A percentile compares a stretch with the other conserved stretches of the same genome.
phyloP scores from a whole-genome alignment of 2,113 vertebrate genomes.

The Carassius carassius region DNA sequence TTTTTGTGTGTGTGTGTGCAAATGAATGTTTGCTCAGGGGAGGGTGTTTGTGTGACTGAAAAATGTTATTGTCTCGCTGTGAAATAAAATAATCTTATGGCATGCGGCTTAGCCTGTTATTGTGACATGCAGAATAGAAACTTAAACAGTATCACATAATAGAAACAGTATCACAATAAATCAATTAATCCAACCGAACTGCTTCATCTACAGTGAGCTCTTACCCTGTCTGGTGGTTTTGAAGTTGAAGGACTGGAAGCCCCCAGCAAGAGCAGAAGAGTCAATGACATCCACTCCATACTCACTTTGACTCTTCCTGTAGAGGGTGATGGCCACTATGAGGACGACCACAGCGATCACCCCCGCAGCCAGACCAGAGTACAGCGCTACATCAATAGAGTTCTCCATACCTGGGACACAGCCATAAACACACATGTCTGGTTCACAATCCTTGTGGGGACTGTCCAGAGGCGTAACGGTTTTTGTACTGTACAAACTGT shows the following conservation, averaged over 20 bases:
- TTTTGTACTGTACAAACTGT: no score
- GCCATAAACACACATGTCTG: neutral
- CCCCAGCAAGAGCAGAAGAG: conserved; percentile 89
- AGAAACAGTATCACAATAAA: neutral
- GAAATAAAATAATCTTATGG: neutral
- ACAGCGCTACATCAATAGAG: conserved; percentile 89
- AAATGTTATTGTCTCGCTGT: neutral
- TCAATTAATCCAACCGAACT: neutral
- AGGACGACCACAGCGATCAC: conserved; percentile 87
- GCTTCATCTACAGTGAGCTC: conserved; percentile 8
- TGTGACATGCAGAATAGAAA: neutral
- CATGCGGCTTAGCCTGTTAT: neutral
- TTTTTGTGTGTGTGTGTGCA: conserved; percentile 46
- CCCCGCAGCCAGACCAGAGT: conserved; percentile 90
- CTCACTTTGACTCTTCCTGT: conserved; percentile 93
- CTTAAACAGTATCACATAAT: no score
- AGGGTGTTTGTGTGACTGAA: conserved; percentile 5
- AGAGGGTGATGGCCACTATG: conserved; percentile 86
- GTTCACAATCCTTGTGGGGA: no score
- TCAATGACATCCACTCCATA: conserved; percentile 72
- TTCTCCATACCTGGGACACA: conserved; percentile 82
- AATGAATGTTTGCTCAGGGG: conserved; percentile 54
- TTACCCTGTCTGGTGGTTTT: conserved; percentile 96
- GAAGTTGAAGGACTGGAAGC: conserved; percentile 98
- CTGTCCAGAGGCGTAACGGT: no score